Base-by-base conservation (phyloP, 1,140 invertebrate species). In the Lineus longissimus region DNA sequence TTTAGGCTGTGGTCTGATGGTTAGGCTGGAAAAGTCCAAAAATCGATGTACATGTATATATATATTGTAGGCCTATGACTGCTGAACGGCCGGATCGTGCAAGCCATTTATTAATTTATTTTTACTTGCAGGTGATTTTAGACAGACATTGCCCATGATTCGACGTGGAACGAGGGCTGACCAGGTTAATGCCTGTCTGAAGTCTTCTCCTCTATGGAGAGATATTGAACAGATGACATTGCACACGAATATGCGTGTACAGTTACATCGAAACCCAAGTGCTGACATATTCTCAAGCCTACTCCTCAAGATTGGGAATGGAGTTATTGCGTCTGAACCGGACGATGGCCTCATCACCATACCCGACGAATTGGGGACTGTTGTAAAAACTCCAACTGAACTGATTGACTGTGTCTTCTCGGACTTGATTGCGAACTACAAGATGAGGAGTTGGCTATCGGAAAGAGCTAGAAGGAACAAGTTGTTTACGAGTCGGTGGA, bases 61-160 rank as follows among this genome's bases (percentile, higher is more conserved):
- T n/a, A n/a, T n/a, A n/a, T n/a, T n/a, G n/a, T n/a, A n/a, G n/a
- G n/a, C n/a, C n/a, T n/a, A n/a, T n/a, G n/a, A n/a, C n/a, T n/a
- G n/a, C n/a, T n/a, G n/a, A n/a, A n/a, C n/a, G n/a, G n/a, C n/a
- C n/a, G n/a, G n/a, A n/a, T n/a, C n/a, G n/a, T n/a, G n/a, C n/a
- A n/a, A n/a, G n/a, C n/a, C n/a, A n/a, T n/a, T n/a, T n/a, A n/a
- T n/a, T n/a, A n/a, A n/a, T n/a, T n/a, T n/a, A n/a, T n/a, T 66
- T 17, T 33, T 66, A 33, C 15, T 66, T 1, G 36, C 61, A 43
- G 65, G 65, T 23, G 65, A 66, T 58, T 66, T 66, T 25, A 33
- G 63, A 36, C 65, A 66, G 59, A 66, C 63, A 13, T 56, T 66
- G 33, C 63, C 63, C 11, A 54, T 66, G 25, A 64, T 59, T 59